These are phyloP conservation scores for Trichogramma dendrolimi DNA, from an alignment of 2,888 invertebrate genomes.

Conservation along the genomic window DNA sequence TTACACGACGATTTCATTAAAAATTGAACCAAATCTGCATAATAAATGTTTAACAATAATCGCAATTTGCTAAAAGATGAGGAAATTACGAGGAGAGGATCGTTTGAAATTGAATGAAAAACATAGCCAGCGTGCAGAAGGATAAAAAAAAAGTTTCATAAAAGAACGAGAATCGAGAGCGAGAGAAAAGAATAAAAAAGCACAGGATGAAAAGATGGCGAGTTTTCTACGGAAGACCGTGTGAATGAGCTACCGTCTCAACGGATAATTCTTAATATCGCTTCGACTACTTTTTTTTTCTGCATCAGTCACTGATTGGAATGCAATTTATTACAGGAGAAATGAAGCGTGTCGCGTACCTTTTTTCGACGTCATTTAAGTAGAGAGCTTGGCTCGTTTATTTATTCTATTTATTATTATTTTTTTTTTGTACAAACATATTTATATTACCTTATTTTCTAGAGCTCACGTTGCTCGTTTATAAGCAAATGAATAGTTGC, in stretches of 20 bases:
- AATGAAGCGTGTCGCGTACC: neutral
- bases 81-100: neutral
- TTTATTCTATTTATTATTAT: conserved; percentile 6
- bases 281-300: conserved; percentile 33
- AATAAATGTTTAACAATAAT: neutral
- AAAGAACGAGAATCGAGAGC: neutral
- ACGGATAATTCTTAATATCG: conserved; percentile 35
- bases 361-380: conserved; percentile 8
- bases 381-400: neutral
- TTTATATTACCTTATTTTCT: neutral
- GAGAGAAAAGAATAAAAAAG: conserved; percentile 12
- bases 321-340: conserved; percentile 31
- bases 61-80: neutral
- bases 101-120: neutral
- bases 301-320: conserved; percentile 36
- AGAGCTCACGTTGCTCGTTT: conserved; percentile 9
- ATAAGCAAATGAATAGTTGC: conserved; percentile 13
- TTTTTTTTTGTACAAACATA: neutral
- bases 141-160: conserved; percentile 5
- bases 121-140: conserved; percentile 5
- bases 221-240: conserved; percentile 32
- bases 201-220: conserved; percentile 23
- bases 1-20: too few species aligned
- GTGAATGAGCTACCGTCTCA: conserved; percentile 47
- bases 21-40: too few species aligned